Base-by-base conservation (phyloP, 2,888 invertebrate species). In the Lobophora halterata region DNA sequence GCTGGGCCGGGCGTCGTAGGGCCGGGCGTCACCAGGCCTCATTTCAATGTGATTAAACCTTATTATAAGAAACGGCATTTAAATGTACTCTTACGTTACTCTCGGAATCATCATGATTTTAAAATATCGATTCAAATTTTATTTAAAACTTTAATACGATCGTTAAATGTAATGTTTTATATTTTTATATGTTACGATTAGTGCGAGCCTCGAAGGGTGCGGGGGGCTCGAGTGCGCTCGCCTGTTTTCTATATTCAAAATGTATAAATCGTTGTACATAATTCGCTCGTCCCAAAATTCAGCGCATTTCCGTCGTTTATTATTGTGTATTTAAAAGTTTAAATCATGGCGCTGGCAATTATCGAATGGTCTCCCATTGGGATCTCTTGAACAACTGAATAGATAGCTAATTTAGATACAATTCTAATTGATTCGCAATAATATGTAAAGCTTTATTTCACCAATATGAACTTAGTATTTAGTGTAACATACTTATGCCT, bases 121-220 rank as follows among this genome's bases (percentile, higher is more conserved):
- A 29, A 39, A 37, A 16, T 28, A 33, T 36, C 29, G 3, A 33
- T 41, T 35, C 14, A 37, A 33, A 37, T 37, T 36, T 42, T 42
- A 37, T 42, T 42, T 36, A 10, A 25, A 39, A 42, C 32, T 32
- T 36, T 42, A 24, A 38, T 37, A 37, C 18, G 27, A 43, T 43
- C 29, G 42, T 37, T 43, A 37, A 31, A 33, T 37, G 29, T 33
- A 37, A 33, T 37, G 28, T 43, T 43, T 37, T 37, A 33, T 43
- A 43, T 43, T 33, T 43, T 43, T 29, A 37, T 43, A 43, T 37
- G 28, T 42, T 42, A 42, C 20, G 3, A 41, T 26, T 18, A 18
- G 17, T 30, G 30, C 20, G 21, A 27, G 27, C 8, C 19, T 16
- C 8, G 24, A 18, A 5, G 11, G 5, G 6, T 8, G 5, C 3